Evolutionary conservation across 2,888 invertebrate species (phyloP), one percentile per base, ranked within the genome.

Genomic region (Masnerella sp.): DNA sequence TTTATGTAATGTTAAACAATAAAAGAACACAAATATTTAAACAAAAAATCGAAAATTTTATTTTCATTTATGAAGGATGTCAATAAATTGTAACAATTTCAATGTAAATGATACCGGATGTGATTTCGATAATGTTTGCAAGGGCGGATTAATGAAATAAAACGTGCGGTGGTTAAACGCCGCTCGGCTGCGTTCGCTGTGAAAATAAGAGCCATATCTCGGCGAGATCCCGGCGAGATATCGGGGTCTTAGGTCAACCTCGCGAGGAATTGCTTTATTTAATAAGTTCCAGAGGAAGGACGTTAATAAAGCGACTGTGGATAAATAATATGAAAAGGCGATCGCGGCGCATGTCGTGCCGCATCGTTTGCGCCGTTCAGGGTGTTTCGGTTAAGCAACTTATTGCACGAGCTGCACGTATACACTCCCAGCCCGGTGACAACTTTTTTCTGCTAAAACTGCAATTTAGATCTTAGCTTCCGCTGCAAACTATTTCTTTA

Each of bases 231-330:
- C 47, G 62, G 67, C 69, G 64, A 69, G 69, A 72, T 74, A 74
- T 72, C 75, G 73, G 73, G 78, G 82, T 76, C 80, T 79, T 64
- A 77, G 82, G 80, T 83, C 80, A 78, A 65, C 76, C 45, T 73
- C 81, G 80, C 80, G 80, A 79, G 78, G 83, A 84, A 84, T 85
- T 84, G 83, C 84, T 85, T 85, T 83, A 84, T 85, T 85, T 84
- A 85, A 85, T 84, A 84, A 85, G 80, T 80, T 79, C 78, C 80
- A 75, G 59, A 71, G 80, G 79, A 81, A 79, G 76, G 81, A 80
- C 80, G 82, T 80, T 81, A 83, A 83, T 83, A 83, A 83, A 83
- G 76, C 68, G 73, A 71, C 67, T 49, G 74, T 34, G 68, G 68
- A 74, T 70, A 76, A 76, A 76, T 76, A 73, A 70, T 76, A 73